Conservation (phyloP, 2,113 vertebrate species). For the Hippoglossus stenolepis region DNA sequence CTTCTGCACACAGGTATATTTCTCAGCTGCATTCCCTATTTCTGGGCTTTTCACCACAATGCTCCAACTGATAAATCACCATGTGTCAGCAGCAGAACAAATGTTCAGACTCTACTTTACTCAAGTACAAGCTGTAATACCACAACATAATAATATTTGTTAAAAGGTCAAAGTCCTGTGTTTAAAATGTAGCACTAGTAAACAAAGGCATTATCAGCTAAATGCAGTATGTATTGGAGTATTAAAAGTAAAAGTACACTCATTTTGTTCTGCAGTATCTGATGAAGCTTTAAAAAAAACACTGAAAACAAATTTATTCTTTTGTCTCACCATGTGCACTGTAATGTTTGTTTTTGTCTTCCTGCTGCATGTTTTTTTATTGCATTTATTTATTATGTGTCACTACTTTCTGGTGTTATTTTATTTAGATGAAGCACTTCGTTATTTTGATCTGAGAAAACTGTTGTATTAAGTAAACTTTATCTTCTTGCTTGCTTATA, state of each 20-base stretch:
- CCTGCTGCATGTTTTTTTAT: no score
- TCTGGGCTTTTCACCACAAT: conserved; percentile 23
- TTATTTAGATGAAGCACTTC: no score
- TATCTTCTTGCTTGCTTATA: no score
- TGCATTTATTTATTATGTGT: no score
- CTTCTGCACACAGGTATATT: conserved; percentile 9
- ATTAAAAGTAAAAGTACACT: no score
- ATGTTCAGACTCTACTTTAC: neutral
- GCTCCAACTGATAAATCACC: conserved; percentile 20
- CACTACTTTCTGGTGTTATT: no score
- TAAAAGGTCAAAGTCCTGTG: neutral
- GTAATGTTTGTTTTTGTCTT: no score
- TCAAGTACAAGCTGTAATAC: neutral
- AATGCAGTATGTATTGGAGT: neutral
- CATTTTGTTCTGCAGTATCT: neutral
- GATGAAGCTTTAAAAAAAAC: neutral
- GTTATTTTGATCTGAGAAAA: no score
- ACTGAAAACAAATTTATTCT: neutral
- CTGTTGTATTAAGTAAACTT: no score
- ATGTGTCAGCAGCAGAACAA: neutral
- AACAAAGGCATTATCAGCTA: neutral
- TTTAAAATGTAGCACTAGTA: neutral
- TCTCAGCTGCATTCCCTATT: conserved; percentile 23
- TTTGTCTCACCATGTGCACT: neutral
- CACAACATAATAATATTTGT: neutral